These are phyloP conservation scores for Nomia melanderi DNA, from an alignment of 1,140 invertebrate species.

Conservation along the genomic window DNA sequence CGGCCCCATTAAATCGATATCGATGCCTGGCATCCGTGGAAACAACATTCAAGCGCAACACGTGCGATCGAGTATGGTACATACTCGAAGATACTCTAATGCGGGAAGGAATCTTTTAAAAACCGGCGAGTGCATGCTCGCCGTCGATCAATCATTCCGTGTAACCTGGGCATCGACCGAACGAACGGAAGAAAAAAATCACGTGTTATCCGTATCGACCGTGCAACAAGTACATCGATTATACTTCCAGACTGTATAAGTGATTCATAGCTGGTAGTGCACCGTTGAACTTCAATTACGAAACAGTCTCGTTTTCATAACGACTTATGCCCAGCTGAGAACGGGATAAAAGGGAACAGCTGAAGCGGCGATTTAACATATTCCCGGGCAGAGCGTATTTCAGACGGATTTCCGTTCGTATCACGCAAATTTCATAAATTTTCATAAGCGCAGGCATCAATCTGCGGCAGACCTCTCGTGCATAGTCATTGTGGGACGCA, in stretches of 20 bases:
- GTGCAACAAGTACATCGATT: constrained; percentile 47
- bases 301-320: constrained; percentile 7
- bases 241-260: constrained; percentile 38
- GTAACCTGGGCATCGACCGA: neutral
- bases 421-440: too few species aligned
- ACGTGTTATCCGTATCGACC: constrained; percentile 21
- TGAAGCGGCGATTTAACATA: neutral
- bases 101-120: constrained; percentile 9
- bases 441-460: too few species aligned
- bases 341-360: too few species aligned
- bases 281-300: constrained; percentile 24
- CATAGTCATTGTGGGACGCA: too few species aligned
- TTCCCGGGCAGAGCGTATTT: neutral
- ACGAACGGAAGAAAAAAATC: constrained; percentile 27
- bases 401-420: neutral
- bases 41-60: constrained; percentile 11
- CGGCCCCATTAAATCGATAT: neutral
- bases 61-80: neutral
- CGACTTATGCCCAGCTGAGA: neutral
- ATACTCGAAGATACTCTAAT: neutral
- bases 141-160: constrained; percentile 31
- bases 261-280: constrained; percentile 16
- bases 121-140: constrained; percentile 19
- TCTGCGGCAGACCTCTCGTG: too few species aligned
- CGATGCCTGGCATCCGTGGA: neutral